Percentiles rank a stretch among this genome's conserved stretches.
Evolutionary conservation across 2,797 vertebrate genomes (phyloP).

Genomic region (Triplophysa yarkandensis): DNA sequence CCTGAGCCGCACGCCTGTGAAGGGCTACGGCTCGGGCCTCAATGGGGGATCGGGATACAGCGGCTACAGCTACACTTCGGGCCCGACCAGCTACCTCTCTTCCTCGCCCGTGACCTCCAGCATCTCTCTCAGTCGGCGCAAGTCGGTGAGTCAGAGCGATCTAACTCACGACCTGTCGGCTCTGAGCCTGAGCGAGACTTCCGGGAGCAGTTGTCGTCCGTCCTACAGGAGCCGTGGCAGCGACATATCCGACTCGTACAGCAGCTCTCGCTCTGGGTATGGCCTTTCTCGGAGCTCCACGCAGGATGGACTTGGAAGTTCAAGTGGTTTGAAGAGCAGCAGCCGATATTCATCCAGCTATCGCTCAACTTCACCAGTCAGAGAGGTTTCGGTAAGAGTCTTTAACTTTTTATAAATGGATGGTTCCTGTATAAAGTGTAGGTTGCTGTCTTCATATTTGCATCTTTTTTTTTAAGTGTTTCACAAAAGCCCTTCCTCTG

Average conservation of each 20-base stretch:
- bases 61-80: conserved; percentile 70
- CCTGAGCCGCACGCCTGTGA: conserved; percentile 77
- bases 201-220: conserved; percentile 75
- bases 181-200: conserved; percentile 75
- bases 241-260: conserved; percentile 75
- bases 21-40: conserved; percentile 75
- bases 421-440: neutral
- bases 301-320: conserved; percentile 73
- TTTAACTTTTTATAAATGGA: neutral
- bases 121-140: conserved; percentile 80
- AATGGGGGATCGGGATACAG: conserved; percentile 81
- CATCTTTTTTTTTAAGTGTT: neutral
- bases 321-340: conserved; percentile 61
- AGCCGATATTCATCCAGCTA: conserved; percentile 63
- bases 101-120: conserved; percentile 62
- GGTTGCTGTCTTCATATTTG: neutral
- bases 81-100: conserved; percentile 79
- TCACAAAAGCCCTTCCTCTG: neutral
- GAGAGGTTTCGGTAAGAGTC: conserved; percentile 78
- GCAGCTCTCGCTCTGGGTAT: conserved; percentile 65
- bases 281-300: conserved; percentile 74
- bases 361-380: conserved; percentile 64
- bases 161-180: conserved; percentile 85
- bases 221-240: conserved; percentile 78
- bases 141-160: conserved; percentile 91